phyloP scores from a whole-genome alignment of 2,888 invertebrate species.

The Timema cristinae region DNA sequence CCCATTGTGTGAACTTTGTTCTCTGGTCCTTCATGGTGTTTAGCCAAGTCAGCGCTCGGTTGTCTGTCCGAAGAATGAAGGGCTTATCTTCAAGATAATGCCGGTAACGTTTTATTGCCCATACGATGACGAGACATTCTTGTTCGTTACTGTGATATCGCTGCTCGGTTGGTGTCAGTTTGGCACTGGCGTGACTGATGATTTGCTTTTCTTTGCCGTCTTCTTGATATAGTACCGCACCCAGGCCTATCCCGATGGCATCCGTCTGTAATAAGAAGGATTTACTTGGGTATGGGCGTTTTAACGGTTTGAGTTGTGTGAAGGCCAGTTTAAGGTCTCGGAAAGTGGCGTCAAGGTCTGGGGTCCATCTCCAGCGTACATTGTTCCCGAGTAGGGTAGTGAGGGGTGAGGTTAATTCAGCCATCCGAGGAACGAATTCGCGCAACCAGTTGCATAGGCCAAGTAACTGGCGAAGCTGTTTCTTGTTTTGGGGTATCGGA shows the following conservation, averaged over 20 bases:
- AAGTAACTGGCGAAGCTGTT: background rate
- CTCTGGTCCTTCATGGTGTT: background rate
- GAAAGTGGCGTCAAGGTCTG: no score
- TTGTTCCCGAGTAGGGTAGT: background rate
- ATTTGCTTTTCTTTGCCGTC: background rate
- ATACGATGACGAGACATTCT: background rate
- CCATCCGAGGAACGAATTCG: background rate
- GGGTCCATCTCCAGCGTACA: no score
- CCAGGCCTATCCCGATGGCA: background rate
- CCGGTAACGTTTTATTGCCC: background rate
- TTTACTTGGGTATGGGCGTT: background rate
- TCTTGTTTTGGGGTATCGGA: background rate
- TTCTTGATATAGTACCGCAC: background rate
- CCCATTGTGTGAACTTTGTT: background rate
- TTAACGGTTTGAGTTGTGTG: background rate
- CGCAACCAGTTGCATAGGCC: background rate
- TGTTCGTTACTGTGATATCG: background rate
- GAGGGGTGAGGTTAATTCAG: no score
- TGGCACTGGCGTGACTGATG: background rate
- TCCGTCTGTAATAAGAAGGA: background rate
- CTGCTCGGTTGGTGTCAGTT: background rate
- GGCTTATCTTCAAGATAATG: background rate
- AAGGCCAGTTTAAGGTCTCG: background rate
- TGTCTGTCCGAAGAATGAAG: background rate
- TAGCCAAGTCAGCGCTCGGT: background rate